Evolutionary conservation across 2,888 invertebrate genomes (phyloP), one percentile per base, ranked within the genome.

Genomic region (Tipula unca): DNA sequence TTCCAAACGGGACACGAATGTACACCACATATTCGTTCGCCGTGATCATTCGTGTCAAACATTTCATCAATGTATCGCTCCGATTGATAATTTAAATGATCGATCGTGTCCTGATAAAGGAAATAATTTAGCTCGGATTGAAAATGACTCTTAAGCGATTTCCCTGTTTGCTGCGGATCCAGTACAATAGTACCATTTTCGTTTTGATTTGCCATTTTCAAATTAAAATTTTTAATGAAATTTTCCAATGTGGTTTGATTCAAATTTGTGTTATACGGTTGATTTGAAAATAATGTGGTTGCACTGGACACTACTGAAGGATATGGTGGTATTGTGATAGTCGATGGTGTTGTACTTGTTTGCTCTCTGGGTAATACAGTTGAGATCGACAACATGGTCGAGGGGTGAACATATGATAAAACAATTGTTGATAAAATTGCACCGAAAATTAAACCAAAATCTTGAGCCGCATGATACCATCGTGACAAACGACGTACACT

Each of bases 1-100:
- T 87, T 87, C 89, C 89, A 89, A 29, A 90, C 89, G 0, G 93
- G 93, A 86, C 93, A 93, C 86, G 93, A 92, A 85, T 91, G 91
- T 3, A 93, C 91, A 0, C 93, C 93, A 87, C 93, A 94, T n/a
- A 93, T 90, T 82, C 93, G 89, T 82, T 92, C 92, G 0, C 92
- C 92, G 85, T 90, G 90, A 87, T 92, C 93, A 86, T 92, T 92
- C 36, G 91, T 90, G 87, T 92, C 92, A 88, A 93, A 93, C 87
- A 92, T 91, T 84, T 91, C 92, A 87, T 92, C 92, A 85, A 92
- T 88, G 82, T 88, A 87, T 17, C 87, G 86, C 29, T 86, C 85
- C 6, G 32, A 69, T 54, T 82, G 85, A 85, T 35, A 29, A 82
- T 82, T 69, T 48, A 54, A 83, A 85, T 85, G 39, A n/a, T 85